phyloP scores from a whole-genome alignment of 2,113 vertebrate species.

The Cairina moschata region DNA sequence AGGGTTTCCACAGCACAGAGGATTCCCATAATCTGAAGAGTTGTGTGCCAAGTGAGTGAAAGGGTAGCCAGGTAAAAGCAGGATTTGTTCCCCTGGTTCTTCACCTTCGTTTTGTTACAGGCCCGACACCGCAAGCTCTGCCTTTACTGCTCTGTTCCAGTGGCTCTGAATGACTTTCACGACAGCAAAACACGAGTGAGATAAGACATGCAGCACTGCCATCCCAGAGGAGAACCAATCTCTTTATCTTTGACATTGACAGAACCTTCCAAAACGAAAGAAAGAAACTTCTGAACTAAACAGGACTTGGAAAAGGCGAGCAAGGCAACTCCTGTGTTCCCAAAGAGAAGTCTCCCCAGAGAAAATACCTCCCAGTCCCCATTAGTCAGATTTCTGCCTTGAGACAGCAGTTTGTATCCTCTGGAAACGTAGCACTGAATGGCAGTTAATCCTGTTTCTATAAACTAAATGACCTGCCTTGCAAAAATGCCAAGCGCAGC shows the following conservation, averaged over 20 bases:
- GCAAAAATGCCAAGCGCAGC: not conserved
- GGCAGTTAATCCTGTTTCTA: not conserved
- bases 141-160: not conserved
- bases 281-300: not conserved
- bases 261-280: not conserved
- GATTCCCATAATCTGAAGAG: accelerated
- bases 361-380: not conserved
- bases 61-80: not conserved
- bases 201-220: not conserved
- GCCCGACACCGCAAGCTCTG: not conserved
- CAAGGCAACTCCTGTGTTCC: not conserved
- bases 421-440: not conserved
- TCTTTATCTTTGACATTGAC: not conserved
- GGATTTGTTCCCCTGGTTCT: not conserved
- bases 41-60: accelerated
- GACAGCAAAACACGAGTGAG: not conserved
- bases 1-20: not conserved
- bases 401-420: not conserved
- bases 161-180: not conserved
- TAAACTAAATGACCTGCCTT: not conserved
- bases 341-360: not conserved
- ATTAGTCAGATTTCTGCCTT: not conserved
- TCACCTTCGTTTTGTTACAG: not conserved
- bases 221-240: not conserved
- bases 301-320: not conserved